Conservation (phyloP, 2,113 vertebrate species). For the Barnardius zonarius region DNA sequence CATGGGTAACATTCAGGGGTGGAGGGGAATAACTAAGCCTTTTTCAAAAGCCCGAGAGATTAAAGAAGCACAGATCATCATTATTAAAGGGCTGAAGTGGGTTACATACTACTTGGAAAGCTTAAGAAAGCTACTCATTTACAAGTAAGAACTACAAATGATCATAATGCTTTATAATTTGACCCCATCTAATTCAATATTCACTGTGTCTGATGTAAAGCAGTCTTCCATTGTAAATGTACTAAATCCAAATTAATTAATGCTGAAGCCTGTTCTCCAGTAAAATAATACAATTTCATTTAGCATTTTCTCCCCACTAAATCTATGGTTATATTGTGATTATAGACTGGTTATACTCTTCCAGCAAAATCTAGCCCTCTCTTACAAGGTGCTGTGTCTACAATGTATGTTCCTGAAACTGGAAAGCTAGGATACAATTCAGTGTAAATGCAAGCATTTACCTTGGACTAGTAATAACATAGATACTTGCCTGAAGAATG, state of each 20-base stretch:
- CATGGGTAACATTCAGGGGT: not conserved
- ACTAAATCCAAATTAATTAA: constrained; percentile 16
- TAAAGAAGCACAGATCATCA: not conserved
- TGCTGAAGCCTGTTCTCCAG: not conserved
- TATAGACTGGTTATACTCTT: not conserved
- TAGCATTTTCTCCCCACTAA: not conserved
- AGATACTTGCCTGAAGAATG: not conserved
- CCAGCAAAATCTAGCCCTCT: not conserved
- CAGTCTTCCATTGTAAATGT: not conserved
- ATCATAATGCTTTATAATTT: not conserved
- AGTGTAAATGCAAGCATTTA: not conserved
- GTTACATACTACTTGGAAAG: not conserved
- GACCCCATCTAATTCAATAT: constrained; percentile 7
- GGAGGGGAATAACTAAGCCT: not conserved
- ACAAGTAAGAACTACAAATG: not conserved
- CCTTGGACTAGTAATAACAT: not conserved
- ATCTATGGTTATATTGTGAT: not conserved
- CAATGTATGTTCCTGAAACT: not conserved
- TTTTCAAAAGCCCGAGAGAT: not conserved
- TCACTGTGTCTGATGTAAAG: not conserved
- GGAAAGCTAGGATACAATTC: not conserved
- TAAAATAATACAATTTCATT: not conserved
- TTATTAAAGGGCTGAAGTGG: not conserved
- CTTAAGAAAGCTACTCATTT: constrained; percentile 1
- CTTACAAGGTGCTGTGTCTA: not conserved